These are phyloP conservation scores for Corydoras sp. DNA, from an alignment of 2,113 vertebrate species.

Conservation along the genomic window DNA sequence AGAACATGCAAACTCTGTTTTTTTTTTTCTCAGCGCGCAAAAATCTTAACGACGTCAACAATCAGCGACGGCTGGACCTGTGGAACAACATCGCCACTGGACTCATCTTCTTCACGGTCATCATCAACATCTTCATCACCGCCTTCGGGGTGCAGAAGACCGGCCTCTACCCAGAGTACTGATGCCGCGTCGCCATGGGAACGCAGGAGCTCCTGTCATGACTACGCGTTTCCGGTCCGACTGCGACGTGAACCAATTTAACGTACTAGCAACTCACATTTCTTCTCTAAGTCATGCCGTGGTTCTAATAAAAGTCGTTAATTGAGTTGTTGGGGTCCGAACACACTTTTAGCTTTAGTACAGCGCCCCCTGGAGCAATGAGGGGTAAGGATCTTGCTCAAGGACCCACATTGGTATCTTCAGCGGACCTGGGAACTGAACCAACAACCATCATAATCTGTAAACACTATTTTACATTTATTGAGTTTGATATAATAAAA, in stretches of 20 bases:
- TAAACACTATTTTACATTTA: too few species aligned
- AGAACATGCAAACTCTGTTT: neutral
- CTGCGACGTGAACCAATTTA: too few species aligned
- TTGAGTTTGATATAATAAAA: too few species aligned
- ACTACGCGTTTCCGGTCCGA: too few species aligned
- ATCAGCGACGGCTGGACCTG: constrained; percentile 73
- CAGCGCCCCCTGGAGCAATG: too few species aligned
- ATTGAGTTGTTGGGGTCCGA: too few species aligned
- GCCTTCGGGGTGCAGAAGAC: constrained; percentile 83
- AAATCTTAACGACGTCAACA: constrained; percentile 75
- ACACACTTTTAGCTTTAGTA: too few species aligned
- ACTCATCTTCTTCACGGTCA: constrained; percentile 77
- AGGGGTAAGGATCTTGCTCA: too few species aligned
- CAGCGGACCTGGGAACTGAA: too few species aligned
- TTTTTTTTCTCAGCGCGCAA: constrained; percentile 65
- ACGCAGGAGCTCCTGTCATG: neutral
- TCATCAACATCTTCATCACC: constrained; percentile 85
- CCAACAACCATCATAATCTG: too few species aligned
- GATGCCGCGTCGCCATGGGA: constrained; percentile 38
- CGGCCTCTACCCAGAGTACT: constrained; percentile 66
- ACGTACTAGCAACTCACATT: too few species aligned
- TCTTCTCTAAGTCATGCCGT: neutral
- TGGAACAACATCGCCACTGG: constrained; percentile 75
- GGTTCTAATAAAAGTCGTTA: neutral
- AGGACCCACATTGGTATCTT: too few species aligned